Evolutionary conservation across 2,888 invertebrate species (phyloP).

Genomic region (Didymodactylos carnosus): DNA sequence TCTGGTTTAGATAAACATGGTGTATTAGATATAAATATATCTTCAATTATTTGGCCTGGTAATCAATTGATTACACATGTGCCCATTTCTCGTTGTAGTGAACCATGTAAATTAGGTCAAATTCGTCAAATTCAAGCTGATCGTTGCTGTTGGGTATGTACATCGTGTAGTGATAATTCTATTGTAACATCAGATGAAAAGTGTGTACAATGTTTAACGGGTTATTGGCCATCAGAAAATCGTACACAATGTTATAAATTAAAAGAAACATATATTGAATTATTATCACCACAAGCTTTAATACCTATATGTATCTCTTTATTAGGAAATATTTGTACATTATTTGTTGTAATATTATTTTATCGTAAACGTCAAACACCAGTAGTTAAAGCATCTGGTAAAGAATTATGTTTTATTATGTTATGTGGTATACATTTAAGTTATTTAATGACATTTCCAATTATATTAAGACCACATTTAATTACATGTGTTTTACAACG

Average conservation of each 20-base stretch:
- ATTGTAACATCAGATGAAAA: constrained; percentile 17
- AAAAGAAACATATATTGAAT: constrained; percentile 42
- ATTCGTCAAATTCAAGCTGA: constrained; percentile 29
- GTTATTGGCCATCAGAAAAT: constrained; percentile 43
- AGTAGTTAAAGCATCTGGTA: constrained; percentile 23
- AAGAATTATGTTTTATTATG: constrained; percentile 23
- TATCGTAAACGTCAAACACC: constrained; percentile 20
- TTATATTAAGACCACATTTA: constrained; percentile 19
- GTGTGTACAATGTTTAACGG: constrained; percentile 38
- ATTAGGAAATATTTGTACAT: not conserved
- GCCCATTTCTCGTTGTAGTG: constrained; percentile 47
- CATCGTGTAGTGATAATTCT: constrained; percentile 45
- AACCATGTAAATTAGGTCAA: constrained; percentile 44
- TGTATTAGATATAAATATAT: not conserved
- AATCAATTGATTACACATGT: constrained; percentile 17
- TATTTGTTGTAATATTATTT: not conserved
- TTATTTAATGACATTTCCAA: constrained; percentile 20
- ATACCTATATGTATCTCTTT: constrained; percentile 31
- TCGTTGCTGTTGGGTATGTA: constrained; percentile 53
- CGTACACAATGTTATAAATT: constrained; percentile 41
- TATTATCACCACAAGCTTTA: constrained; percentile 48
- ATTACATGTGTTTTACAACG: constrained; percentile 20
- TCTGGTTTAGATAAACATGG: not conserved
- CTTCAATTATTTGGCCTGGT: constrained; percentile 18
- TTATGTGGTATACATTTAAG: constrained; percentile 12